A percentile compares a stretch with the other conserved stretches of the same genome.
phyloP scores from a whole-genome alignment of 1,140 invertebrate species.

The Drosophila kohkoa region DNA sequence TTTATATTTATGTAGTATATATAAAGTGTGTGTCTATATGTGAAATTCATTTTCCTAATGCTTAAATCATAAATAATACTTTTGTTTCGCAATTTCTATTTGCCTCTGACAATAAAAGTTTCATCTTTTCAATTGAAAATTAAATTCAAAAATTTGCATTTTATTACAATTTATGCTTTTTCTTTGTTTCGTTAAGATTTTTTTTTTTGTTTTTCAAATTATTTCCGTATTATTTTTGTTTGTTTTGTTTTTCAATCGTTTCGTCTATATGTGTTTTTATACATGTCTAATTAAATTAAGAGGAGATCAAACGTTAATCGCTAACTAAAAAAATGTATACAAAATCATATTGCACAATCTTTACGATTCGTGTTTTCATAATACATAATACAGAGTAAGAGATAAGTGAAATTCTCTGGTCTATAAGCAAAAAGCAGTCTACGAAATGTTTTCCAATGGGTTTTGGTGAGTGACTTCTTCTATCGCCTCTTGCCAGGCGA shows the following conservation, averaged over 20 bases:
- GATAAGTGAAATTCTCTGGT: constrained; percentile 52
- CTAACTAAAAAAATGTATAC: constrained; percentile 59
- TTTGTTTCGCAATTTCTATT: constrained; percentile 48
- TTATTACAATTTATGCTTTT: constrained; percentile 62
- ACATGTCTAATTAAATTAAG: constrained; percentile 72
- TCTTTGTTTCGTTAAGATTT: constrained; percentile 34
- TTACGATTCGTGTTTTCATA: constrained; percentile 63
- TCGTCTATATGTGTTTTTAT: constrained; percentile 25
- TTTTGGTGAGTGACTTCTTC: constrained; percentile 68
- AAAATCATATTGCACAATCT: constrained; percentile 76
- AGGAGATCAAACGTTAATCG: constrained; percentile 75
- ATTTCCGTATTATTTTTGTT: neutral
- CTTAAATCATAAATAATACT: constrained; percentile 80
- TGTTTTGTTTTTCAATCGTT: constrained; percentile 18
- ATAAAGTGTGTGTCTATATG: constrained; percentile 44
- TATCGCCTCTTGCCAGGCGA: constrained; percentile 21
- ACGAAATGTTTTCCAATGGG: constrained; percentile 67
- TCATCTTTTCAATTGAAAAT: constrained; percentile 46
- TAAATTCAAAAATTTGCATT: constrained; percentile 54
- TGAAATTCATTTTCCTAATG: constrained; percentile 70
- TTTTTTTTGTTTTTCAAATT: constrained; percentile 16
- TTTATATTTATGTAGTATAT: constrained; percentile 16
- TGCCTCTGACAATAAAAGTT: constrained; percentile 55
- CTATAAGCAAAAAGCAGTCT: constrained; percentile 72
- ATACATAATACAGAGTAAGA: constrained; percentile 39